Evolutionary conservation across 2,113 vertebrate species (phyloP).

Genomic region (Antechinus flavipes): DNA sequence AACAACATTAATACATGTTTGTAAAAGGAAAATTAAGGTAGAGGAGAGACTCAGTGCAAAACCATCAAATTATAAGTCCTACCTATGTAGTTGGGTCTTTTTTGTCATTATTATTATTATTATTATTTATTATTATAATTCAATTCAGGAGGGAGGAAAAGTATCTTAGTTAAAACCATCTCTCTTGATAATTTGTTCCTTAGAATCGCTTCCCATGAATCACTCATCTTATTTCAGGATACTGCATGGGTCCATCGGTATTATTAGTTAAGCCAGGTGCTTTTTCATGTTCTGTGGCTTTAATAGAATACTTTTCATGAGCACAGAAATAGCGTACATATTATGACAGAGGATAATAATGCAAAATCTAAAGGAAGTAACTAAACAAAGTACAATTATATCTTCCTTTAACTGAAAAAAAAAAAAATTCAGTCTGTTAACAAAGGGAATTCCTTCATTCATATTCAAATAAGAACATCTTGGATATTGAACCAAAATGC

Average conservation of each 20-base stretch:
- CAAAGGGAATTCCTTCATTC: conserved; percentile 7
- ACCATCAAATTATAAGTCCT: conserved; percentile 55
- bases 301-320: conserved; percentile 39
- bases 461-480: conserved; percentile 43
- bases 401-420: conserved; percentile 28
- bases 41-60: conserved; percentile 16
- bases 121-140: not conserved
- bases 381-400: conserved; percentile 8
- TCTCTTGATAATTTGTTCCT: conserved; percentile 36
- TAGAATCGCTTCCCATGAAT: conserved; percentile 35
- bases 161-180: conserved; percentile 42
- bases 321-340: not conserved
- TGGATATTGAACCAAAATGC: not conserved
- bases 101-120: too few species aligned
- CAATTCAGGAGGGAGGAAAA: conserved; percentile 48
- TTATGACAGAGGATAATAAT: conserved; percentile 39
- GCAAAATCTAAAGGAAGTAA: conserved; percentile 43
- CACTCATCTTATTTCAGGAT: conserved; percentile 25
- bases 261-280: conserved; percentile 33
- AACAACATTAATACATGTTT: conserved; percentile 46
- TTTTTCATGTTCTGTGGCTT: conserved; percentile 30
- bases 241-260: not conserved
- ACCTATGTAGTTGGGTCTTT: conserved; percentile 31
- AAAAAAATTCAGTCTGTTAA: conserved; percentile 1
- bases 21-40: conserved; percentile 26